Percentiles rank a stretch among this genome's conserved stretches.
phyloP scores from a whole-genome alignment of 2,797 vertebrate genomes.

The Acridotheres tristis region DNA sequence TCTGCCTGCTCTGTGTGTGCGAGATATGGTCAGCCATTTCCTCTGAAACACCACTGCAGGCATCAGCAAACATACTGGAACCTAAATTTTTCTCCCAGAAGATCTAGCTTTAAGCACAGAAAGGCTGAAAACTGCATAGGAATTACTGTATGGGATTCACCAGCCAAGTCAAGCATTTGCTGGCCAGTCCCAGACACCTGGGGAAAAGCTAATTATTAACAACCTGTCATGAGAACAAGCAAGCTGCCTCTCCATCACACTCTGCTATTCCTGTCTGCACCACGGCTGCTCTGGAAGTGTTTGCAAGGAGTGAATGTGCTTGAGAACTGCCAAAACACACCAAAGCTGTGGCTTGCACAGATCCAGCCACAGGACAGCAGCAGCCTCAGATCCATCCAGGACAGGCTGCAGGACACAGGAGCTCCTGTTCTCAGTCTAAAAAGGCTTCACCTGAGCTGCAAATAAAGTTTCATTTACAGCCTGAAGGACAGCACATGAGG shows the following conservation, averaged over 20 bases:
- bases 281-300: background rate
- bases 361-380: background rate
- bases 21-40: background rate
- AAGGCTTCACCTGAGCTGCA: background rate
- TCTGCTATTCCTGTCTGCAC: background rate
- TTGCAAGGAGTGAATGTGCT: background rate
- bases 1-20: background rate
- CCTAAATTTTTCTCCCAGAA: background rate
- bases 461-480: background rate
- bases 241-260: background rate
- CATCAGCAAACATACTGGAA: background rate
- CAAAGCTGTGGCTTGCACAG: background rate
- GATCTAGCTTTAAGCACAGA: background rate
- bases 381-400: background rate
- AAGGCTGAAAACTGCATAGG: background rate
- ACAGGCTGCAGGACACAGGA: background rate
- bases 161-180: background rate
- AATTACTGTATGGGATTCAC: background rate
- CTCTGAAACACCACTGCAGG: background rate
- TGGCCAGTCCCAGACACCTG: background rate
- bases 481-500: background rate
- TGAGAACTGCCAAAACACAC: background rate
- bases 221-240: background rate
- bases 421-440: background rate
- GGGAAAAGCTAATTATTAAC: background rate